Conservation (phyloP, 2,797 vertebrate species). For the Galaxias olidus region DNA sequence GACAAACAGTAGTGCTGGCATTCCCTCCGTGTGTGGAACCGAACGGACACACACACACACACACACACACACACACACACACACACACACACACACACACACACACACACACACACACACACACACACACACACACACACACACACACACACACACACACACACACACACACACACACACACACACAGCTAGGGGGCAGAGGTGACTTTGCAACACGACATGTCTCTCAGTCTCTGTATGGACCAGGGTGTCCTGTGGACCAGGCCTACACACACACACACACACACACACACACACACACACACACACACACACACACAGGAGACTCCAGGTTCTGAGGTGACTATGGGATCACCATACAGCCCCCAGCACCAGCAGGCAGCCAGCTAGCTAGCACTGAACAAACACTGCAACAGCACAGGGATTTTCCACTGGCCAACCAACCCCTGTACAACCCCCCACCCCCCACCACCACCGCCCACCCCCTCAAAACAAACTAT, state of each 20-base stretch:
- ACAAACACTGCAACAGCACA: constrained; percentile 41
- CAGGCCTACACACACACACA: constrained; percentile 13
- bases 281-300: constrained; percentile 12
- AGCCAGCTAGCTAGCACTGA: constrained; percentile 27
- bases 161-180: constrained; percentile 14
- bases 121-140: constrained; percentile 12
- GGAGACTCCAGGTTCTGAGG: too few species aligned
- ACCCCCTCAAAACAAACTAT: not conserved
- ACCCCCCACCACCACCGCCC: constrained; percentile 4
- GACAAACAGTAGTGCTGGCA: constrained; percentile 57
- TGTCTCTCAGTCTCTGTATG: too few species aligned
- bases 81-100: constrained; percentile 7
- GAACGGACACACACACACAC: constrained; percentile 9
- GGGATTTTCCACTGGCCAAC: constrained; percentile 35
- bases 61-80: constrained; percentile 7
- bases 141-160: constrained; percentile 19
- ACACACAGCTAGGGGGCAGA: not conserved
- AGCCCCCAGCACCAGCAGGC: constrained; percentile 24
- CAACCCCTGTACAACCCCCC: too few species aligned
- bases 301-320: constrained; percentile 4
- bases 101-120: constrained; percentile 19
- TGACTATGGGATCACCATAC: too few species aligned
- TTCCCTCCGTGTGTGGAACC: constrained; percentile 48
- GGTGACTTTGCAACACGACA: too few species aligned
- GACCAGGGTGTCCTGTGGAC: too few species aligned